Conservation (phyloP, 2,888 invertebrate genomes). For the Amblyjoppa proteus region DNA sequence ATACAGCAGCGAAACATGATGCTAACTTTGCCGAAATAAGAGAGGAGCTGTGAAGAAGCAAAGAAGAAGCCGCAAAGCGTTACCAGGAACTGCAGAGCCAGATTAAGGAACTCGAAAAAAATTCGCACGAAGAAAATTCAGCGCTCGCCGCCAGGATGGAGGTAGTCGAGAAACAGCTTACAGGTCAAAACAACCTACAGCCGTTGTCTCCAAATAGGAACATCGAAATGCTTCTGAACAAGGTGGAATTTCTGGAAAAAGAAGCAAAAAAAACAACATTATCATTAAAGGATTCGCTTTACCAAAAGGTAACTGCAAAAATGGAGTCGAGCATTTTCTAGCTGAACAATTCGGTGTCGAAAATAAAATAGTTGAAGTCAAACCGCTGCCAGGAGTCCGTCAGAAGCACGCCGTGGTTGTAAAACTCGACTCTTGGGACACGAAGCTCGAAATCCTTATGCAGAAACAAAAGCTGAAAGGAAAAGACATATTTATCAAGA, state of each 20-base stretch:
- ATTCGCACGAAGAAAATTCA: not conserved
- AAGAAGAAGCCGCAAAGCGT: not conserved
- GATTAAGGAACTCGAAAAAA: conserved; percentile 1
- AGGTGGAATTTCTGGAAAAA: not conserved
- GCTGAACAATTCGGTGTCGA: conserved; percentile 20
- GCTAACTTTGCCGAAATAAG: conserved; percentile 5
- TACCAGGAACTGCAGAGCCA: conserved; percentile 14
- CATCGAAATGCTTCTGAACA: not conserved
- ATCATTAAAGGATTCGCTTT: not conserved
- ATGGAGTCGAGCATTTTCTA: conserved; percentile 23
- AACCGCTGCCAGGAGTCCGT: not conserved
- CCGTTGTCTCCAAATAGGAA: not conserved
- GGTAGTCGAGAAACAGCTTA: conserved; percentile 4
- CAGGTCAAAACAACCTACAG: not conserved
- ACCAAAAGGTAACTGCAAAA: not conserved
- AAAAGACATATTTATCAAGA: not conserved
- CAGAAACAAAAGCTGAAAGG: no score
- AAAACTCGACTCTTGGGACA: no score
- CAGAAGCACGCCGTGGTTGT: not conserved
- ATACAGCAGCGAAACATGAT: not conserved
- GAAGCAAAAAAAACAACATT: conserved; percentile 20
- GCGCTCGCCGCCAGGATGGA: conserved; percentile 1
- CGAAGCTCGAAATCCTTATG: no score
- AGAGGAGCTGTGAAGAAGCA: not conserved
- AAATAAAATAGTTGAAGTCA: conserved; percentile 7